Evolutionary conservation across 2,888 invertebrate genomes (phyloP), one percentile per base, ranked within the genome.

Genomic region (Hypomecis atomaria): DNA sequence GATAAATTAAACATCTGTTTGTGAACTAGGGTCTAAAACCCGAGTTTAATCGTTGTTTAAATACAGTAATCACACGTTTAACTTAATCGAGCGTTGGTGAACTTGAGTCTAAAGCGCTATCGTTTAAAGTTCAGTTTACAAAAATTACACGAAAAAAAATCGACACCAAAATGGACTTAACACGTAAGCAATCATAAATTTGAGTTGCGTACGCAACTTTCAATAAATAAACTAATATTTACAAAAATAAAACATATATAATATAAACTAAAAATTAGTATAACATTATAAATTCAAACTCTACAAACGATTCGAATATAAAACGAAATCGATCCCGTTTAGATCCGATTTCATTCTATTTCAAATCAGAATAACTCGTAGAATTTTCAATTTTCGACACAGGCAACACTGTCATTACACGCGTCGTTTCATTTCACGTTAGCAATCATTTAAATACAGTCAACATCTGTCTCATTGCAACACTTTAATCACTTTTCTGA

Each of bases 201-300:
- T 62, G 48, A 68, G 66, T 70, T 68, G 63, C 67, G 6, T 11
- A 13, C n/a, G 64, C 63, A 69, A 71, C 65, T 64, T 67, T 47
- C 34, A 71, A 72, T 69, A 72, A 71, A 72, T 69, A 70, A 68
- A 66, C 62, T 71, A 60, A 69, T 69, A 71, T 73, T 55, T 70
- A 73, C 66, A 73, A 70, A 72, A 70, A 71, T 23, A 23, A 23
- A 23, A 23, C 23, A 71, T 65, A 71, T 66, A 55, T 55, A 65
- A 69, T 67, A 72, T 58, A 6, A 67, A 68, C 68, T 67, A 72
- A 69, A 66, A 63, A 65, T 72, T 71, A 65, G 64, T 68, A 66
- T 64, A 69, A 64, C 67, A 61, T 54, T 65, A 66, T 65, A 69
- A 69, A 69, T 65, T 42, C 47, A 65, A 49, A 47, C 54, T 62